phyloP scores from a whole-genome alignment of 2,797 vertebrate species.

The Avahi laniger region DNA sequence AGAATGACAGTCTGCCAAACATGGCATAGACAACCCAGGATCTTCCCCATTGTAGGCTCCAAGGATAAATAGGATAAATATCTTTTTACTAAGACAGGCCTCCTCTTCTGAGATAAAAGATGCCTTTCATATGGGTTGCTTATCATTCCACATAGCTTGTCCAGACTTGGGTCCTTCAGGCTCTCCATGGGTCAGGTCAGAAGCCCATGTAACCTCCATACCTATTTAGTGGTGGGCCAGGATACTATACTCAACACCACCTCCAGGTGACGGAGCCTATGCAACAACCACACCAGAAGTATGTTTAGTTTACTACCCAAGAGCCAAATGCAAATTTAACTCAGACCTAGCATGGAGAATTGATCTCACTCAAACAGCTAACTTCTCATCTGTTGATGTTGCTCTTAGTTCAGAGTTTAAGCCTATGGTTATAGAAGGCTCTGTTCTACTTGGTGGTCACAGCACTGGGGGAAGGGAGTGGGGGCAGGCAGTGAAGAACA shows the following conservation, averaged over 20 bases:
- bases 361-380: not conserved
- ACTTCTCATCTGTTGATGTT: not conserved
- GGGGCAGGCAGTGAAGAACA: not conserved
- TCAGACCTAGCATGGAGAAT: not conserved
- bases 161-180: not conserved
- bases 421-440: not conserved
- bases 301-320: not conserved
- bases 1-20: not conserved
- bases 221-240: not conserved
- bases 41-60: not conserved
- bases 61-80: not conserved
- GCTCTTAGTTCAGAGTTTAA: not conserved
- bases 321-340: not conserved
- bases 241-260: accelerated
- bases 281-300: not conserved
- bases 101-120: not conserved
- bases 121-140: not conserved
- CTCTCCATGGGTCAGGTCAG: not conserved
- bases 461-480: accelerated
- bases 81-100: not conserved
- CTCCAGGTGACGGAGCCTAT: not conserved
- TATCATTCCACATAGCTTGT: not conserved
- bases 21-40: not conserved
- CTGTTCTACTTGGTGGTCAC: not conserved
- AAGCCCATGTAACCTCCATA: not conserved